Conservation (phyloP, 2,888 invertebrate species). For the Elysia crispata region DNA sequence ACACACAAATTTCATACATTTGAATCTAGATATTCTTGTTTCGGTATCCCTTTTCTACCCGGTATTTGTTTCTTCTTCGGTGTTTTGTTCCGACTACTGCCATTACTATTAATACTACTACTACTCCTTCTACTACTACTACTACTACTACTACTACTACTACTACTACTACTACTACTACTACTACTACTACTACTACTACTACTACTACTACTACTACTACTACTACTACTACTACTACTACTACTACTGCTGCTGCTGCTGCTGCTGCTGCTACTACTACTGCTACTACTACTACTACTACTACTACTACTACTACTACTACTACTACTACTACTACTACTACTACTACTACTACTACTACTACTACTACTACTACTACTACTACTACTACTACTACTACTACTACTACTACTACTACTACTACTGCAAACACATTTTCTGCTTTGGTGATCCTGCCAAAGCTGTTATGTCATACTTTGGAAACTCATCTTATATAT, state of each 20-base stretch:
- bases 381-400: conserved; percentile 18
- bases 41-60: too few relatives aligned
- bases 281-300: conserved; percentile 24
- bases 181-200: conserved; percentile 19
- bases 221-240: not conserved
- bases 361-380: conserved; percentile 28
- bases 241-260: not conserved
- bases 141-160: too few relatives aligned
- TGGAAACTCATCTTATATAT: too few relatives aligned
- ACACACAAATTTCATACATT: too few relatives aligned
- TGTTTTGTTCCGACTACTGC: not conserved
- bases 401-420: conserved; percentile 24
- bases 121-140: too few relatives aligned
- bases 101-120: too few relatives aligned
- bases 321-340: conserved; percentile 34
- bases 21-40: not conserved
- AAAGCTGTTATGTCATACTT: too few relatives aligned
- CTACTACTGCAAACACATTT: conserved; percentile 5
- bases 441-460: too few relatives aligned
- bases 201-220: not conserved
- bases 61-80: too few relatives aligned
- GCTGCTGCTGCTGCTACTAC: not conserved
- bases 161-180: not conserved
- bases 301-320: conserved; percentile 2
- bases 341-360: conserved; percentile 33